Conservation (phyloP, 2,888 invertebrate genomes). For the Himalopsyche japonica region DNA sequence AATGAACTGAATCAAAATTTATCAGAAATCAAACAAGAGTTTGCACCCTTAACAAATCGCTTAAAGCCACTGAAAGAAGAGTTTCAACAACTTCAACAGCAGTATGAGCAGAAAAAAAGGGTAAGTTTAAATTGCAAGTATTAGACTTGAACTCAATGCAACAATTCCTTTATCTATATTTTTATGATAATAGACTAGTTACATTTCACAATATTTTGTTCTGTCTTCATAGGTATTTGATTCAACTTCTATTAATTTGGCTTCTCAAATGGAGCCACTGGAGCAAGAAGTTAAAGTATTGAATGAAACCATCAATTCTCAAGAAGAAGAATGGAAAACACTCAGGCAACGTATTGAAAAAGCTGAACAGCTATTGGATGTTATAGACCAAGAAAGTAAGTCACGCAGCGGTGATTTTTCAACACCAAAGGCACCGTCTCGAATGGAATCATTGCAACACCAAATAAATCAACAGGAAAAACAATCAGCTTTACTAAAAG, state of each 20-base stretch:
- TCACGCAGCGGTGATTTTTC: slow-evolving; percentile 51
- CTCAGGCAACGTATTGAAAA: slow-evolving; percentile 60
- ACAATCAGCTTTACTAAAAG: slow-evolving; percentile 55
- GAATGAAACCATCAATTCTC: slow-evolving; percentile 56
- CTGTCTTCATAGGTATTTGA: slow-evolving; percentile 58
- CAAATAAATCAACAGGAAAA: slow-evolving; percentile 66
- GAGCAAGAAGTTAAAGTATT: slow-evolving; percentile 60
- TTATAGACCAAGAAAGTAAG: slow-evolving; percentile 59
- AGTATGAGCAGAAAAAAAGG: slow-evolving; percentile 70
- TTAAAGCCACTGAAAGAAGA: slow-evolving; percentile 70
- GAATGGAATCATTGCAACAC: slow-evolving; percentile 65
- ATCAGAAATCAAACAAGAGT: slow-evolving; percentile 56
- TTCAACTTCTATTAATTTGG: slow-evolving; percentile 62
- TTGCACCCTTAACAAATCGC: slow-evolving; percentile 55
- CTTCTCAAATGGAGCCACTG: slow-evolving; percentile 61
- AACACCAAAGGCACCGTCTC: slow-evolving; percentile 56
- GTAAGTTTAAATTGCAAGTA: slow-evolving; percentile 45
- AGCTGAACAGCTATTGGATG: slow-evolving; percentile 59
- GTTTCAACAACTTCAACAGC: slow-evolving; percentile 65
- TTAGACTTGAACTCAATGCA: slow-evolving; percentile 65
- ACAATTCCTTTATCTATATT: too few species aligned
- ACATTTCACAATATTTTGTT: too few species aligned
- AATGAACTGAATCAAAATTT: slow-evolving; percentile 65
- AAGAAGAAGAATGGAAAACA: slow-evolving; percentile 61
- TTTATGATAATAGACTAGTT: too few species aligned